These are phyloP conservation scores for Ricordea florida DNA, from an alignment of 92 coral and sea anemone species.

Conservation along the genomic window DNA sequence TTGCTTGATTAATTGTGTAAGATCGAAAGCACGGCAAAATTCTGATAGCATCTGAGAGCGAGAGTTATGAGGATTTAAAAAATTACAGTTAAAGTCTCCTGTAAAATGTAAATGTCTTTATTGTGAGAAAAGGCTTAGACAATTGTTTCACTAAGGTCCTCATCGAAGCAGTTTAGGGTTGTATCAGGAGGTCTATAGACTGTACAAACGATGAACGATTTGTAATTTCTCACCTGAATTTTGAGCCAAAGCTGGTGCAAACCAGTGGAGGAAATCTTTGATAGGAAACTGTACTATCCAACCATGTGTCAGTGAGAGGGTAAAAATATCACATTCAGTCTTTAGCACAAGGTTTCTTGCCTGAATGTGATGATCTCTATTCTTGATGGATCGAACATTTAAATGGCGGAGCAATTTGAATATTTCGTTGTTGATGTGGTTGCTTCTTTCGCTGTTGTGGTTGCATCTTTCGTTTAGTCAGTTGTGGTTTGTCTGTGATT, in stretches of 20 bases:
- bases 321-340: no score
- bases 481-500: no score
- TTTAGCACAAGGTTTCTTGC: no score
- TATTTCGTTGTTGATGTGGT: no score
- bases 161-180: conserved; percentile 33
- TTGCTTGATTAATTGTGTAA: conserved; percentile 36
- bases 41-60: conserved; percentile 11
- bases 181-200: conserved; percentile 49
- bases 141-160: conserved; percentile 3
- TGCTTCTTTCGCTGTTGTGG: no score
- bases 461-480: no score
- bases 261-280: no score
- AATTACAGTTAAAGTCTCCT: conserved; percentile 49
- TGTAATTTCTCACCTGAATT: conserved; percentile 38
- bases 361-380: no score
- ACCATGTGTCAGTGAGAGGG: no score
- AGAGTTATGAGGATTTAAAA: conserved; percentile 9
- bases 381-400: no score
- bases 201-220: conserved; percentile 53
- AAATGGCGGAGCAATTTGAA: no score
- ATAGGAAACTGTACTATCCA: no score
- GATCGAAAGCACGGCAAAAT: conserved; percentile 30
- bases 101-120: conserved; percentile 44
- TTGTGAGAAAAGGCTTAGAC: conserved; percentile 18
- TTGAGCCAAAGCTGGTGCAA: conserved; percentile 48